Base-by-base conservation (phyloP, 2,888 invertebrate genomes). In the Alviniconcha strummeri region DNA sequence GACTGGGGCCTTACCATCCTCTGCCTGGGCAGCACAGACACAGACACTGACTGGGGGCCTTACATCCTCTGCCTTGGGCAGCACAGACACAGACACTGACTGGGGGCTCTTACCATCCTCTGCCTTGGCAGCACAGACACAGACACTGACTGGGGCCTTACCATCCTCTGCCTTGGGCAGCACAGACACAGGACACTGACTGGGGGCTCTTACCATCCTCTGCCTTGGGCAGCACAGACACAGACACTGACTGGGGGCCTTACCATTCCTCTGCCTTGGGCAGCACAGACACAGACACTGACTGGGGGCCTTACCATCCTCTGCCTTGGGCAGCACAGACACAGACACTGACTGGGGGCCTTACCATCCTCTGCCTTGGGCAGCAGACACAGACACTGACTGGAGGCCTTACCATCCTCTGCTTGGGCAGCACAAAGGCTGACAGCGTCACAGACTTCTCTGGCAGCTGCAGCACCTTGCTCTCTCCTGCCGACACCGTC, bases 381-480 rank as follows among this genome's bases (percentile, higher is more conserved):
- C 87, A 36, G 1, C 36, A 36, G 36, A 36, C 36, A 36, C 36
- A 1, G 36, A 36, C 36, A 36, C 36, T 36, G 36, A 36, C 36
- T 36, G 36, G 36, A 3, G 36, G 36, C 36, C 36, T 72, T 5
- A 17, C 17, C 36, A 72, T 36, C 72, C 72, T 60, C 96, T 4
- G 95, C 94, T 96, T 96, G 9, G 97, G 97, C 36, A 96, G 95
- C 2, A 97, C 97, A 91, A 96, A 97, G 0, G 97, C 98, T 13
- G 96, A 96, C 83, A 98, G 94, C 0, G 96, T 96, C 0, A 96
- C 97, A 94, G 97, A 96, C 93, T 97, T 97, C 87, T 96, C 96
- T 0, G 98, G 98, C 84, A 98, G 94, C 86, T 95, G 95, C 6
- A 98, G 88, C 69, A 88, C 89, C 81, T 91, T 89, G 85, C 91